Percentiles rank a stretch among this genome's conserved stretches.
phyloP scores from a whole-genome alignment of 2,888 invertebrate species.

The Cremastinae sp. region DNA sequence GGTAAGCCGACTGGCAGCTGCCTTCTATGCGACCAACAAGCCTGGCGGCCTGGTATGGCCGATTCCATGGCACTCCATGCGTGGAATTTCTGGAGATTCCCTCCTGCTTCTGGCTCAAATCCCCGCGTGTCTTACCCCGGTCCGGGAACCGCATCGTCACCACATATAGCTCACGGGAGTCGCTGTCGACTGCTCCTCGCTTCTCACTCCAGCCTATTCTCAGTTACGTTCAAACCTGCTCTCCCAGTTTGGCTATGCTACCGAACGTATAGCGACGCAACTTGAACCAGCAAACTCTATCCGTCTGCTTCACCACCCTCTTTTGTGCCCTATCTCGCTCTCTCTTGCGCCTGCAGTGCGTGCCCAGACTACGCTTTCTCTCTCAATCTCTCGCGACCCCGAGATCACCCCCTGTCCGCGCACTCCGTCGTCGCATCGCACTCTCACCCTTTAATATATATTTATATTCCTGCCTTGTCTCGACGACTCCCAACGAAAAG shows the following conservation, averaged over 20 bases:
- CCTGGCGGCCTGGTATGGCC: slow-evolving; percentile 72
- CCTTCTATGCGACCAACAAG: slow-evolving; percentile 78
- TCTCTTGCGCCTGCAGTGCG: slow-evolving; percentile 45
- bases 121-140: slow-evolving; percentile 58
- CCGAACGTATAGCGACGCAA: slow-evolving; percentile 61
- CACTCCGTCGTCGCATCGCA: slow-evolving; percentile 38
- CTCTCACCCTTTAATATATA: slow-evolving; percentile 47
- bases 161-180: slow-evolving; percentile 63
- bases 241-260: slow-evolving; percentile 58
- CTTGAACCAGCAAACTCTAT: slow-evolving; percentile 63
- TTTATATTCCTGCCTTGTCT: no score
- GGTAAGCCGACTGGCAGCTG: slow-evolving; percentile 78
- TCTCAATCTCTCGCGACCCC: slow-evolving; percentile 55
- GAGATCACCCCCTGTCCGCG: slow-evolving; percentile 60
- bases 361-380: background rate
- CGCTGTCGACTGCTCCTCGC: slow-evolving; percentile 51
- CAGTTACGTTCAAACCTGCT: slow-evolving; percentile 49
- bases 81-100: slow-evolving; percentile 76
- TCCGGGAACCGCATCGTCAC: slow-evolving; percentile 63
- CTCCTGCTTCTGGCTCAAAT: slow-evolving; percentile 63
- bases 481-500: slow-evolving; percentile 49
- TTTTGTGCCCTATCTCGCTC: slow-evolving; percentile 21
- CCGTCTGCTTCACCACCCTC: slow-evolving; percentile 53
- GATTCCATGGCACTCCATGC: slow-evolving; percentile 74
- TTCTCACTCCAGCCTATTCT: slow-evolving; percentile 43